A percentile compares a stretch with the other conserved stretches of the same genome.
Conservation (phyloP, 2,888 invertebrate species). For the Dermolepida albohirtum region DNA sequence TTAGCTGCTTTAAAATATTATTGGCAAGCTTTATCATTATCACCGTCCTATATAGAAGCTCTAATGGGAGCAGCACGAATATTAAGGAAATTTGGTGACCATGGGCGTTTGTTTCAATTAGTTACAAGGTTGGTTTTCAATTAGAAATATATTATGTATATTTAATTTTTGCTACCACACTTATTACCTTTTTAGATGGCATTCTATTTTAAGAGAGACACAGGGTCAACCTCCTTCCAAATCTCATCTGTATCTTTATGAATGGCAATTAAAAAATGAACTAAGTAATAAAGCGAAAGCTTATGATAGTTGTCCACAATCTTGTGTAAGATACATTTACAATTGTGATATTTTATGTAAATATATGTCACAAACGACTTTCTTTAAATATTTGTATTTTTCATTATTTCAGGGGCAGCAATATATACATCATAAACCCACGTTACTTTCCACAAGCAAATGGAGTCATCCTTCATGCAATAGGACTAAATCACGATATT, state of each 20-base stretch:
- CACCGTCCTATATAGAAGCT: slow-evolving; percentile 69
- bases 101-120: slow-evolving; percentile 74
- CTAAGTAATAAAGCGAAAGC: slow-evolving; percentile 61
- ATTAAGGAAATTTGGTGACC: slow-evolving; percentile 73
- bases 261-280: slow-evolving; percentile 69
- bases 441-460: slow-evolving; percentile 44
- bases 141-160: neutral
- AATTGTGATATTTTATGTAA: neutral
- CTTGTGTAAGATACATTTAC: slow-evolving; percentile 50
- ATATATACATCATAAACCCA: slow-evolving; percentile 43
- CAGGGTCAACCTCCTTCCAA: slow-evolving; percentile 63
- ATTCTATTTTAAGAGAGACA: slow-evolving; percentile 65
- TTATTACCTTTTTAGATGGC: slow-evolving; percentile 65
- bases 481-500: slow-evolving; percentile 46
- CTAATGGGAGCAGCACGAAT: slow-evolving; percentile 72
- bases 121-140: slow-evolving; percentile 69
- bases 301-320: slow-evolving; percentile 57
- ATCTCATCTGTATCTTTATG: slow-evolving; percentile 68
- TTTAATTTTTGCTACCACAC: neutral
- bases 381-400: neutral
- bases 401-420: slow-evolving; percentile 47
- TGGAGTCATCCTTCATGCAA: slow-evolving; percentile 50
- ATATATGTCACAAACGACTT: neutral
- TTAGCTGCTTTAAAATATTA: slow-evolving; percentile 69
- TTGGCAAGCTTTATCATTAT: slow-evolving; percentile 68